Base-by-base conservation (phyloP, 2,797 vertebrate genomes). In the Salmo trutta region DNA sequence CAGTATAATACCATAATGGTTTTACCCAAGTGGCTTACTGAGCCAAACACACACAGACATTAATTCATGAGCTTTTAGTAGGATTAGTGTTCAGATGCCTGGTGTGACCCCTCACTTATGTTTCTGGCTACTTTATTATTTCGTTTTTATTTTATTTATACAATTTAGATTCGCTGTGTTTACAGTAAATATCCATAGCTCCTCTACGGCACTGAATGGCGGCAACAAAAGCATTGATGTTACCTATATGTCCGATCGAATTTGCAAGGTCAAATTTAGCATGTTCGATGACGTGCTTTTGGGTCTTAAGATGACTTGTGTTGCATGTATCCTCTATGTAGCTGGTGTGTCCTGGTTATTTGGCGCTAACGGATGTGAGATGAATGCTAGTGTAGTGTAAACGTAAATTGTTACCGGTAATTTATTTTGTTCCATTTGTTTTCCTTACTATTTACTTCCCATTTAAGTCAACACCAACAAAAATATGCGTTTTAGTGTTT, bases 71-170 rank as follows among this genome's bases (percentile, higher is more conserved):
- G 17, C 52, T 0, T 21, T 33, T 10, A 36, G 17, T 29, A 21
- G 2, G 12, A 36, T 12, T 70, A 41, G 68, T 12, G 33, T 70
- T n/a, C 17, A 3, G 19, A 36, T 12, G 24, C 71, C 71, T 27
- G 53, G 53, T 73, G 71, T 56, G 71, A 73, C 71, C 53, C 71
- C 21, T 59, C 8, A 15, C 24, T 73, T 47, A 36, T 54, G 16
- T 19, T 73, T 73, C 17, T 4, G 17, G 10, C 21, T 56, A 33
- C 21, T 31, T 56, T 16, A 36, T 56, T 36, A n/a, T 71, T 51
- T 71, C 1, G 7, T 59, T 6, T 31, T 5, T 2, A 33, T 67
- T 27, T 31, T 12, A 4, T 56, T 73, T 56, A 10, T 19, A 54
- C 16, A 19, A 47, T 24, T 15, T 65, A 6, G 12, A 21, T 1